Conservation (phyloP, 2,113 vertebrate genomes). For the Colius striatus region DNA sequence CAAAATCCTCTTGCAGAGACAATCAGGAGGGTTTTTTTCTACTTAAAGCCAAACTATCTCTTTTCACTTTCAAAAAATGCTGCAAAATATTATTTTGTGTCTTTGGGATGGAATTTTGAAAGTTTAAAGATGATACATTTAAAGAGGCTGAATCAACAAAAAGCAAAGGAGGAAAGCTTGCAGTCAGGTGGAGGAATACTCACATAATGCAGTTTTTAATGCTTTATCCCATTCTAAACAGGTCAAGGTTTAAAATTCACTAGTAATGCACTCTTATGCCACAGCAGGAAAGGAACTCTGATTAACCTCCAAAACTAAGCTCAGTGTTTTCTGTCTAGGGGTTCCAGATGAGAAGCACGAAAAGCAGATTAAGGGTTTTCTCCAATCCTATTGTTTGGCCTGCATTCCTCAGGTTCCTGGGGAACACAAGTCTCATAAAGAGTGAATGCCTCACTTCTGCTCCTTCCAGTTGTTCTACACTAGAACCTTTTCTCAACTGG, state of each 20-base stretch:
- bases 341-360: background rate
- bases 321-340: background rate
- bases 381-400: background rate
- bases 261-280: background rate
- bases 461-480: accelerated
- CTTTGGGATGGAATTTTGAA: constrained; percentile 42
- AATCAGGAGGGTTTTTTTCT: constrained; percentile 43
- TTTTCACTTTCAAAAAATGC: constrained; percentile 30
- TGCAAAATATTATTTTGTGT: constrained; percentile 43
- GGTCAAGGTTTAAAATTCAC: background rate
- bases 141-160: constrained; percentile 52
- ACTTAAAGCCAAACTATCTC: constrained; percentile 24
- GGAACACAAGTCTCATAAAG: background rate
- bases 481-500: background rate
- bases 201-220: background rate
- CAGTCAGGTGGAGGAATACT: constrained; percentile 1
- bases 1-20: constrained; percentile 38
- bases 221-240: background rate
- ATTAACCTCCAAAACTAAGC: background rate
- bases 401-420: background rate
- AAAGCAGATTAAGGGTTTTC: background rate
- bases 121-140: constrained; percentile 40
- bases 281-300: background rate
- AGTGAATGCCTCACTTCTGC: accelerated
- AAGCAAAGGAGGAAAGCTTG: constrained; percentile 11